A percentile compares a stretch with the other conserved stretches of the same genome.
phyloP scores from a whole-genome alignment of 1,140 invertebrate species.

The Drosophila funebris region DNA sequence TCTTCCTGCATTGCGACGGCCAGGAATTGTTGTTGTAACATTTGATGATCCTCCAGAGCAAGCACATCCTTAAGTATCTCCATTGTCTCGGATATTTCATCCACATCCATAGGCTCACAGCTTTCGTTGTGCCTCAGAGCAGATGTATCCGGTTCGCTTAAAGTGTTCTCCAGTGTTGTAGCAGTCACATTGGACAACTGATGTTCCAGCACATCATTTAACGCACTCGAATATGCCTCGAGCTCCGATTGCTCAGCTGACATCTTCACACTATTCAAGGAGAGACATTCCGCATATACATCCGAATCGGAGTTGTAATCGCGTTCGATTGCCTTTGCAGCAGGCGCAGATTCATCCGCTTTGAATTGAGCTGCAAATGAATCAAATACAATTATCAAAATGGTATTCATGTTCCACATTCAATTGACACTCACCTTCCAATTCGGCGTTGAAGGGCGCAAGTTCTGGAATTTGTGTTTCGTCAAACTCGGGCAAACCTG shows the following conservation, averaged over 20 bases:
- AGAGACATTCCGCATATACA: slow-evolving; percentile 69
- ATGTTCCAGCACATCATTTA: slow-evolving; percentile 62
- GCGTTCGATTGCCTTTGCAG: background rate
- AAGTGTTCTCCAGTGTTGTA: slow-evolving; percentile 37
- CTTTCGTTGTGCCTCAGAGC: slow-evolving; percentile 27
- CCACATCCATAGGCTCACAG: slow-evolving; percentile 78
- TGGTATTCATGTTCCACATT: background rate
- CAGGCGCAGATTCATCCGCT: background rate
- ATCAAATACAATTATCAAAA: background rate
- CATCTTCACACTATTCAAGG: slow-evolving; percentile 46
- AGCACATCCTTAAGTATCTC: slow-evolving; percentile 61
- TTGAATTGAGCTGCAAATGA: slow-evolving; percentile 35
- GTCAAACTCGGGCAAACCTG: slow-evolving; percentile 63
- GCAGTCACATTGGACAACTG: slow-evolving; percentile 38
- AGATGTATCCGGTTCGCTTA: slow-evolving; percentile 26
- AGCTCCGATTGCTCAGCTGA: slow-evolving; percentile 55
- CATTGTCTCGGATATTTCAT: slow-evolving; percentile 70
- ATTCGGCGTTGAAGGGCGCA: slow-evolving; percentile 41
- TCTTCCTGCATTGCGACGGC: background rate
- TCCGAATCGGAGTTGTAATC: slow-evolving; percentile 69
- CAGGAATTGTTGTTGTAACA: slow-evolving; percentile 52
- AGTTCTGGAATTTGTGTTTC: slow-evolving; percentile 62
- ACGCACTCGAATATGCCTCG: slow-evolving; percentile 69
- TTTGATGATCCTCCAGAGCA: slow-evolving; percentile 51
- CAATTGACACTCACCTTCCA: slow-evolving; percentile 44